Base-by-base conservation (phyloP, 2,888 invertebrate genomes). In the Callinectes sapidus region DNA sequence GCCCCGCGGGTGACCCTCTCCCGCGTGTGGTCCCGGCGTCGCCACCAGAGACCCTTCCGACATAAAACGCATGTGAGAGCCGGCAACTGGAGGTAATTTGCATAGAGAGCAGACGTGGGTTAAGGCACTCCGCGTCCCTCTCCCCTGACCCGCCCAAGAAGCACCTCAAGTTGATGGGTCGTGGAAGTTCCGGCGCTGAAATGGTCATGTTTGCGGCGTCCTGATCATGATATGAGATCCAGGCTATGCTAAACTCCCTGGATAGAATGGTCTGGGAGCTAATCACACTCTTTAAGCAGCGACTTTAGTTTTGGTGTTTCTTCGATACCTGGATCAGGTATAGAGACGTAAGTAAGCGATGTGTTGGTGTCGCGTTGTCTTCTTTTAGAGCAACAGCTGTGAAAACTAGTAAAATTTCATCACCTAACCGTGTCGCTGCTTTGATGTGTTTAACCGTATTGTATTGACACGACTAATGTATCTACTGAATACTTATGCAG, bases 11-110 rank as follows among this genome's bases (percentile, higher is more conserved):
- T 28, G 71, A 71, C 71, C 71, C 71, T 71, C 71, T 71, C 71
- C 71, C 71, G 71, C 71, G 71, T 71, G 71, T 71, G 71, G 71
- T 71, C 71, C 71, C 71, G 71, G 71, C 71, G 71, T 71, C 71
- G 71, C 71, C 71, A 71, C 71, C 28, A 23, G 71, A 23, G 71
- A 71, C 71, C 28, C 71, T 28, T 71, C 71, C 71, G 71, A 71
- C 71, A 71, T 71, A 71, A 71, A 71, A 71, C 71, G 71, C 71
- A 71, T 71, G 71, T 71, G 71, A 71, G 71, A 71, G 71, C 71
- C 71, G 71, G 71, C 71, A 71, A 71, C 71, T 71, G 71, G 71
- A 71, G 71, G 71, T 71, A 71, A 71, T 71, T 71, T 71, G 71
- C 71, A 71, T 71, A 71, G 71, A 71, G 71, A 71, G 71, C 71